These are phyloP conservation scores for Lasioglossum vierecki DNA, from an alignment of 2,888 invertebrate genomes.

Conservation along the genomic window DNA sequence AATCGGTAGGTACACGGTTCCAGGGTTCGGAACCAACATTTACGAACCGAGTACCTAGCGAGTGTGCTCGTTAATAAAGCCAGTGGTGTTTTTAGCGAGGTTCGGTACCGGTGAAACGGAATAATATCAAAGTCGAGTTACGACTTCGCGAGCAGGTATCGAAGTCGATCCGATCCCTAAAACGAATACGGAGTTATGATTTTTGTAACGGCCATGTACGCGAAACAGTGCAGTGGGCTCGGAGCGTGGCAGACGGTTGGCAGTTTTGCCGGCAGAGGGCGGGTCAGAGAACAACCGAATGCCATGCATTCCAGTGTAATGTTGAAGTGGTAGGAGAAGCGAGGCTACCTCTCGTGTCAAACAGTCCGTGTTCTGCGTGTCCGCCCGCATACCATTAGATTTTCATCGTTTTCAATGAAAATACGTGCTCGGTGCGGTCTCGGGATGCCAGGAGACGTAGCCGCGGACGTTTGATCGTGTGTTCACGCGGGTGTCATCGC, in stretches of 20 bases:
- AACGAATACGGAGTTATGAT: not conserved
- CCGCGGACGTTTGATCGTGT: conserved; percentile 50
- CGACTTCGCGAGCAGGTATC: not conserved
- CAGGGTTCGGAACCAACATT: conserved; percentile 2
- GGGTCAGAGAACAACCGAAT: conserved; percentile 69
- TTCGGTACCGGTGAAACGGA: not conserved
- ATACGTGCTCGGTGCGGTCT: conserved; percentile 66
- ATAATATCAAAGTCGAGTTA: not conserved
- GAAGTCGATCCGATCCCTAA: not conserved
- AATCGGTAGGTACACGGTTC: not conserved
- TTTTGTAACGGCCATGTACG: conserved; percentile 2
- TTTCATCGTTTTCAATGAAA: conserved; percentile 80
- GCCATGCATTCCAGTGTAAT: conserved; percentile 81
- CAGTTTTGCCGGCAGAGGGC: conserved; percentile 79
- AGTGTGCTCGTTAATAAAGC: not conserved
- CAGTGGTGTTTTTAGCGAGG: not conserved
- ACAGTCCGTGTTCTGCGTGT: conserved; percentile 77
- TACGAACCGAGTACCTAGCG: not conserved
- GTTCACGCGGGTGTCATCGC: conserved; percentile 62
- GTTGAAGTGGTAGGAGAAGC: conserved; percentile 68
- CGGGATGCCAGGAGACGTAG: conserved; percentile 56
- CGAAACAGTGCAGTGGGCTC: not conserved
- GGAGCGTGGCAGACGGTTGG: conserved; percentile 65
- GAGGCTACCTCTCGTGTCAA: conserved; percentile 79
- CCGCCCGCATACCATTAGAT: conserved; percentile 81